Evolutionary conservation across 23 tunicate genomes (phyloP), one percentile per base, ranked within the genome.

Genomic region (Styela plicata): DNA sequence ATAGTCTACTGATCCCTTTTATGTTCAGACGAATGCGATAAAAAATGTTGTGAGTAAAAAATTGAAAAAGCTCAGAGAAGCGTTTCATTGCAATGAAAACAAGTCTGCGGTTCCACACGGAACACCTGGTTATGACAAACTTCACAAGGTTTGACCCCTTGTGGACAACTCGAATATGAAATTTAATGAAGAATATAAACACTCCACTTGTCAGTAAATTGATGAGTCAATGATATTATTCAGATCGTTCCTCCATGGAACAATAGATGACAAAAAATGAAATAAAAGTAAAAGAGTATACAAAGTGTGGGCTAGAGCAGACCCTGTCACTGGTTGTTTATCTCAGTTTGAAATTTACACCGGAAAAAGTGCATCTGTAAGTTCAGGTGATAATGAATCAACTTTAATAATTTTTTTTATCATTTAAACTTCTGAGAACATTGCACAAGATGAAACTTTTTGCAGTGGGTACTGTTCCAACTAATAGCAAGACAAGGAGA

Each of bases 261-360:
- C 83, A 79, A 63, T 79, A 27, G 32, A 63, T 79, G 73, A 77
- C 83, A 7, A 64, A 63, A 30, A 79, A 79, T 7, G 35, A 35
- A 5, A 52, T 64, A n/a, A n/a, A n/a, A n/a, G n/a, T 20, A 63
- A 64, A 79, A 34, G 71, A 3, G 83, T 77, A 24, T 63, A 63
- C 71, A 79, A 79, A 33, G 74, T 63, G 57, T 79, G 83, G 83
- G 83, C 63, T 27, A 68, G 71, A 21, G 83, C 83, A 3, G 74
- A 79, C 17, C 73, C 83, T 63, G 71, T 64, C 22, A 79, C 83
- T 29, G 71, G 37, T 25, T 79, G 26, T 24, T 2, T 79, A 36
- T 79, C 83, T 7, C 71, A 79, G 36, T 79, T 79, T 64, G 73
- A 79, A 29, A 63, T 79, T 21, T 79, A 79, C 26, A 79, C 73